Conservation (phyloP, 2,888 invertebrate species). For the Acrobasis suavella region DNA sequence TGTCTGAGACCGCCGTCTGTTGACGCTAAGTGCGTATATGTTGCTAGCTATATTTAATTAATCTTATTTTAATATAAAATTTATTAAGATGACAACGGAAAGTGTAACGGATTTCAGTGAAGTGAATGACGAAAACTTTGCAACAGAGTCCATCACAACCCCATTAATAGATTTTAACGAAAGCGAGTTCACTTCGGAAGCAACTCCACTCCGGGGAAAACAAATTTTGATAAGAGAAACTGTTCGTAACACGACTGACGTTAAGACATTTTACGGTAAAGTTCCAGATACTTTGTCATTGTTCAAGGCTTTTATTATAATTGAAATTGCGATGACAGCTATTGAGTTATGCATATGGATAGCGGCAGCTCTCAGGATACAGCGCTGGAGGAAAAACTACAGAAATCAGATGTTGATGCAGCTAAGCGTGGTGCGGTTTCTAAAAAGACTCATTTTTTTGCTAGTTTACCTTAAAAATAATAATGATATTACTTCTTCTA, state of each 20-base stretch:
- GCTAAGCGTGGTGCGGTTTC: slow-evolving; percentile 61
- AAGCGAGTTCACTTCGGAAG: slow-evolving; percentile 29
- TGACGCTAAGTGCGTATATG: slow-evolving; percentile 30
- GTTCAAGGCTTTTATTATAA: slow-evolving; percentile 57
- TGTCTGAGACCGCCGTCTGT: slow-evolving; percentile 36
- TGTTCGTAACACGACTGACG: slow-evolving; percentile 29
- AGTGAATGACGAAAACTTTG: slow-evolving; percentile 28
- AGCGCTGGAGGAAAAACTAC: slow-evolving; percentile 69
- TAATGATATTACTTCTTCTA: slow-evolving; percentile 30
- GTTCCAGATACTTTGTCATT: slow-evolving; percentile 34
- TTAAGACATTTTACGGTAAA: slow-evolving; percentile 29
- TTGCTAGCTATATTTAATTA: slow-evolving; percentile 21
- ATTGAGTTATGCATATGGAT: slow-evolving; percentile 61
- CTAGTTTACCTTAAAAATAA: slow-evolving; percentile 50
- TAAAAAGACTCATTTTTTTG: slow-evolving; percentile 59
- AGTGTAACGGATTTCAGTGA: slow-evolving; percentile 36
- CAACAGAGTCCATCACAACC: slow-evolving; percentile 28
- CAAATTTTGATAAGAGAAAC: slow-evolving; percentile 29
- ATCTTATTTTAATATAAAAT: slow-evolving; percentile 34
- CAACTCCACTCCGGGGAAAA: slow-evolving; percentile 27
- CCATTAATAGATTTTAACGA: slow-evolving; percentile 31
- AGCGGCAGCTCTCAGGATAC: slow-evolving; percentile 60
- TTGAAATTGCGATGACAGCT: slow-evolving; percentile 68
- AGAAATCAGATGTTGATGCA: slow-evolving; percentile 76
- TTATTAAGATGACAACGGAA: slow-evolving; percentile 49